Percentiles rank a stretch among this genome's conserved stretches.
phyloP scores from a whole-genome alignment of 2,888 invertebrate species.

The Allophyes oxyacanthae region DNA sequence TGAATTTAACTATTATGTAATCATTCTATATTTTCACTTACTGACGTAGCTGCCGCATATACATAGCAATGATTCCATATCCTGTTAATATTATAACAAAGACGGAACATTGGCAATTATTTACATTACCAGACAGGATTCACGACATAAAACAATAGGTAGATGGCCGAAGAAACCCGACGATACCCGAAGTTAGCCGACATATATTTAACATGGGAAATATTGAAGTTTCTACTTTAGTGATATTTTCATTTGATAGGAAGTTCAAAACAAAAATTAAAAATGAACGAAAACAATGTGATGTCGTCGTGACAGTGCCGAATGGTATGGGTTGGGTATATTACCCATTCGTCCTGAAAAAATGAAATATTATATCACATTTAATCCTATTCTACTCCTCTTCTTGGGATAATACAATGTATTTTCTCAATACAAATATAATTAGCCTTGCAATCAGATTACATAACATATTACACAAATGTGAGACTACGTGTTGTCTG shows the following conservation, averaged over 20 bases:
- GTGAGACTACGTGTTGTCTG: not conserved
- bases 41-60: not conserved
- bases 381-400: too few relatives aligned
- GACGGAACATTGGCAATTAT: conserved; percentile 13
- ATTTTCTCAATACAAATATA: not conserved
- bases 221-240: too few relatives aligned
- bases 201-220: conserved; percentile 3
- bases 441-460: not conserved
- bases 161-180: conserved; percentile 8
- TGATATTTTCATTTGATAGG: too few relatives aligned
- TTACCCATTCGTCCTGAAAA: too few relatives aligned
- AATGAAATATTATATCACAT: too few relatives aligned
- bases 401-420: too few relatives aligned
- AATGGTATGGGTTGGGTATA: too few relatives aligned
- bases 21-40: conserved; percentile 19
- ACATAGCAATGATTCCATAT: conserved; percentile 7
- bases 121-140: conserved; percentile 16
- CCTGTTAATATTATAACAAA: conserved; percentile 32
- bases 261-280: too few relatives aligned
- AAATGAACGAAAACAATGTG: too few relatives aligned
- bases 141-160: conserved; percentile 29
- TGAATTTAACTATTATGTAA: conserved; percentile 1
- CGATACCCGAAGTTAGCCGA: conserved; percentile 7
- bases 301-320: too few relatives aligned
- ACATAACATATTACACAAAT: not conserved